phyloP scores from a whole-genome alignment of 2,888 invertebrate species.

The Andrena flavipes region DNA sequence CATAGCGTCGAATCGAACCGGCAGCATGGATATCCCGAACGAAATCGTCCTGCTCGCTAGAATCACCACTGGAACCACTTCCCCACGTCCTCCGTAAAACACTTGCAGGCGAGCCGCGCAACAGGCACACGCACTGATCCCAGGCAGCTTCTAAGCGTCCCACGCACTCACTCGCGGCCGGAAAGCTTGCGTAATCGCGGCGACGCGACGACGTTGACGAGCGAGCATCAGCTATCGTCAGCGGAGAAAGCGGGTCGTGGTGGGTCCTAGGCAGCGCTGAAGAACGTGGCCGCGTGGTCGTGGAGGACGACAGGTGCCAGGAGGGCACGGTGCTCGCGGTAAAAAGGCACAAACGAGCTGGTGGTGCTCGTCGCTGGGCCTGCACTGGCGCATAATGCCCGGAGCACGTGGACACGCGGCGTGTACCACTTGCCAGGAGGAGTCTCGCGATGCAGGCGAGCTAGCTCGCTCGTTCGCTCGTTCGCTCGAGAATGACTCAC shows the following conservation, averaged over 20 bases:
- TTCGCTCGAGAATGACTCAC: conserved; percentile 64
- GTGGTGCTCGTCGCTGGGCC: conserved; percentile 37
- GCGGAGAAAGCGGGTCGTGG: not conserved
- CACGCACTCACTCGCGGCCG: conserved; percentile 28
- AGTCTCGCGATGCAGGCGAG: conserved; percentile 50
- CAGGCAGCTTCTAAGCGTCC: conserved; percentile 28
- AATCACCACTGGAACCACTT: conserved; percentile 5
- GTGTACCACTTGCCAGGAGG: conserved; percentile 45
- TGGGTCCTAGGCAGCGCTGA: not conserved
- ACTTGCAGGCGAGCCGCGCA: conserved; percentile 12
- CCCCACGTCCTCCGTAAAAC: not conserved
- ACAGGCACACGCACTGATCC: conserved; percentile 39
- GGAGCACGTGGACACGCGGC: conserved; percentile 63
- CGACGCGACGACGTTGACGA: not conserved
- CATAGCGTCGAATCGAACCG: no score
- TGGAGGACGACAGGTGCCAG: conserved; percentile 46
- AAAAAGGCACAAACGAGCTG: conserved; percentile 46
- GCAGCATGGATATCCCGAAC: not conserved
- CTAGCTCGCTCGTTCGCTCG: conserved; percentile 31
- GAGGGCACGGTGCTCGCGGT: conserved; percentile 26
- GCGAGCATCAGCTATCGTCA: not conserved
- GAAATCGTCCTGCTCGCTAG: not conserved
- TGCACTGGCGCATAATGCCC: conserved; percentile 59
- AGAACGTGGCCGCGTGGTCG: not conserved
- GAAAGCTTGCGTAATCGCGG: conserved; percentile 46